Conservation (phyloP, 2,888 invertebrate genomes). For the Galeopsomyia nigrocyanea region DNA sequence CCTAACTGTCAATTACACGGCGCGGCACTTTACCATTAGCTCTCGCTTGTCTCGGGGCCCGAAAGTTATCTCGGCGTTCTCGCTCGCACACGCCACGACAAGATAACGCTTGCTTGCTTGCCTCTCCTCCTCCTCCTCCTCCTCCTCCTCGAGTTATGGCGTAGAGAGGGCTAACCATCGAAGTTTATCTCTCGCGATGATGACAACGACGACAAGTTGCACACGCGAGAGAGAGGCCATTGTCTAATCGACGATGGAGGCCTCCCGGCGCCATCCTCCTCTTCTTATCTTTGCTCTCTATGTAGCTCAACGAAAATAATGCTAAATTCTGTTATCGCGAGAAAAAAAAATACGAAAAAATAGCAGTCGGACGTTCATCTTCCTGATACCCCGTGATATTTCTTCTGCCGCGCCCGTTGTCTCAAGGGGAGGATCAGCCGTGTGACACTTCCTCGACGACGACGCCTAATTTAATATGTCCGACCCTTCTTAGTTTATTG, state of each 20-base stretch:
- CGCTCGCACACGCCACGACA: constrained; percentile 11
- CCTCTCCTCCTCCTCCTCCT: neutral
- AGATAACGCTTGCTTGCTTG: constrained; percentile 25
- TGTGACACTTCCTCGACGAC: neutral
- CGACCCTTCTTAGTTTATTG: constrained; percentile 1
- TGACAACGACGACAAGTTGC: constrained; percentile 11
- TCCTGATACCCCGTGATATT: constrained; percentile 1
- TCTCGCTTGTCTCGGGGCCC: neutral
- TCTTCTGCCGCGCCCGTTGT: neutral
- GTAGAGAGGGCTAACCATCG: constrained; percentile 30
- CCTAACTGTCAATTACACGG: constrained; percentile 28
- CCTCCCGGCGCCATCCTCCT: neutral
- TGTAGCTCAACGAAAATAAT: constrained; percentile 11
- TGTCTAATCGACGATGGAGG: constrained; percentile 19
- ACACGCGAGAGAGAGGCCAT: neutral
- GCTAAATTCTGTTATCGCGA: constrained; percentile 24
- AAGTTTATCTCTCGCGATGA: constrained; percentile 32
- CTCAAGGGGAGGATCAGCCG: constrained; percentile 14
- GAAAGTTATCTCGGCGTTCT: constrained; percentile 30
- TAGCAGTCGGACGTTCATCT: constrained; percentile 3
- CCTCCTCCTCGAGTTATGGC: constrained; percentile 26
- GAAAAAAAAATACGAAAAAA: neutral
- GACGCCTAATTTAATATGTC: constrained; percentile 28
- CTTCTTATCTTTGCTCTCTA: constrained; percentile 10
- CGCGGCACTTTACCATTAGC: neutral